Evolutionary conservation across 2,797 vertebrate genomes (phyloP).

Genomic region (Cottoperca gobio): DNA sequence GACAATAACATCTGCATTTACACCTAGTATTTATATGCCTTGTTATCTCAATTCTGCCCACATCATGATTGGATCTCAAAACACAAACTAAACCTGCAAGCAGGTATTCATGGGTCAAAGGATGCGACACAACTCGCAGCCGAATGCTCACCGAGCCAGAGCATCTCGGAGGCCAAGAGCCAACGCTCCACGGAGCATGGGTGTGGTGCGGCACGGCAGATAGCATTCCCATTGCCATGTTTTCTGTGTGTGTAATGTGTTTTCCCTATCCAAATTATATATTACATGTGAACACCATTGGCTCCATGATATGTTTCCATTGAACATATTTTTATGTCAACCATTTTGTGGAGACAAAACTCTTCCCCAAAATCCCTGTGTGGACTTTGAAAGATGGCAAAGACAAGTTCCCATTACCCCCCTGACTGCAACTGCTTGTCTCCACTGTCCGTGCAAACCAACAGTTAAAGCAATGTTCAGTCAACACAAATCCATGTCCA

Average conservation of each 20-base stretch:
- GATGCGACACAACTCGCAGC: neutral
- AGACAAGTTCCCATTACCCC: neutral
- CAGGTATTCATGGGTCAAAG: neutral
- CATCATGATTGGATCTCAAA: neutral
- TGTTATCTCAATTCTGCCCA: neutral
- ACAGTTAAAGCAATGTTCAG: neutral
- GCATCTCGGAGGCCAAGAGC: neutral
- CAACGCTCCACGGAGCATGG: neutral
- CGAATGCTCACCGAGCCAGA: neutral
- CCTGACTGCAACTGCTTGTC: neutral
- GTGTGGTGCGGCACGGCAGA: neutral
- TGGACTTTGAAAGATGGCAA: neutral
- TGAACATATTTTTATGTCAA: neutral
- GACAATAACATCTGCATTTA: neutral
- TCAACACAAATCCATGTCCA: neutral
- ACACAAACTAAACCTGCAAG: neutral
- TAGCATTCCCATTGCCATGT: neutral
- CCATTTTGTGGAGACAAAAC: neutral
- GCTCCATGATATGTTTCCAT: neutral
- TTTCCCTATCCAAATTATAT: too few relatives aligned
- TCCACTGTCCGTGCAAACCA: neutral
- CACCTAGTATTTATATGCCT: neutral
- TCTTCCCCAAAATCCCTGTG: neutral
- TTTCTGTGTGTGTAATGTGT: neutral
- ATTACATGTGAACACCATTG: neutral